A percentile compares a stretch with the other conserved stretches of the same genome.
Evolutionary conservation across 2,888 invertebrate species (phyloP).

Genomic region (Antitype chi): DNA sequence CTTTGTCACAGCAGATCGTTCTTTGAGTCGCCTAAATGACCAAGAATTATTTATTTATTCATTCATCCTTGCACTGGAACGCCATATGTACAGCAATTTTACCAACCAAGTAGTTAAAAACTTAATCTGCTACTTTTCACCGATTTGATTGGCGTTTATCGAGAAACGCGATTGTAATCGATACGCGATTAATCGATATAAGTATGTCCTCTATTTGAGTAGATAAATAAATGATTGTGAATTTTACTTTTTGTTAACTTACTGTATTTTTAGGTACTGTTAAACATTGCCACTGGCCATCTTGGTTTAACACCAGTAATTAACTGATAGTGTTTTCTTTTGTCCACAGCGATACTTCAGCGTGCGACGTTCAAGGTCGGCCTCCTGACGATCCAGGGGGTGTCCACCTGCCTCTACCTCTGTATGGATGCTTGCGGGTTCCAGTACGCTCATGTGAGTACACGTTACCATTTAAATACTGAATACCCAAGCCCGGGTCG

Average conservation of each 20-base stretch:
- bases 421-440: constrained; percentile 97
- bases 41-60: background rate
- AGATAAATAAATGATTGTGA: background rate
- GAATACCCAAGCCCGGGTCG: too few species aligned
- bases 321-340: constrained; percentile 62
- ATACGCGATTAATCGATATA: background rate
- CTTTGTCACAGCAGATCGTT: background rate
- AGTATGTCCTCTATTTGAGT: background rate
- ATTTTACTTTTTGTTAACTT: background rate
- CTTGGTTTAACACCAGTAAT: background rate
- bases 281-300: too few species aligned
- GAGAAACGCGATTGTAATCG: background rate
- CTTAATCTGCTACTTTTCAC: background rate
- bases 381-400: constrained; percentile 96
- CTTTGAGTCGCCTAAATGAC: background rate
- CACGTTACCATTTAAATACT: background rate
- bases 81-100: background rate
- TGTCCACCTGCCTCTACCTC: constrained; percentile 96
- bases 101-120: background rate
- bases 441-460: constrained; percentile 96
- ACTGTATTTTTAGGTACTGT: too few species aligned
- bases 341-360: constrained; percentile 87
- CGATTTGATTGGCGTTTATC: background rate
- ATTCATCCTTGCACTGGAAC: background rate
- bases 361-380: constrained; percentile 92